These are phyloP conservation scores for Gopherus evgoodei DNA, from an alignment of 2,113 vertebrate species.

Conservation along the genomic window DNA sequence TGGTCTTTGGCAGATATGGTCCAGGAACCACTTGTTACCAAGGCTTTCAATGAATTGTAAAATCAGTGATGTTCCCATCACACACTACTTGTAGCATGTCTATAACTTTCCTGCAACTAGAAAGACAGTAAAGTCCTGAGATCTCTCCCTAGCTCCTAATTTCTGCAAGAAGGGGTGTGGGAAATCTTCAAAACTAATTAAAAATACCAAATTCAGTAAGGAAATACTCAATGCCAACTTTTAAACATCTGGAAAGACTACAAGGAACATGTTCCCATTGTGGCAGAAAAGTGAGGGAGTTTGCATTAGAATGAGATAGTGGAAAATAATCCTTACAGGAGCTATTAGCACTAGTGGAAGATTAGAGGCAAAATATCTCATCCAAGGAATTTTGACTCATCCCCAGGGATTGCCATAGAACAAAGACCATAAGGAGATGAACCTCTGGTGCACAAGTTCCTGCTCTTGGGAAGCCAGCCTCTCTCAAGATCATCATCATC, in stretches of 20 bases:
- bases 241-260: neutral
- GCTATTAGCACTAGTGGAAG: neutral
- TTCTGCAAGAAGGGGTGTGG: neutral
- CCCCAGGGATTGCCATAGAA: neutral
- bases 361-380: neutral
- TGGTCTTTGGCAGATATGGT: fast-evolving
- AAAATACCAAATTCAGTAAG: neutral
- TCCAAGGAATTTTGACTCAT: neutral
- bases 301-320: neutral
- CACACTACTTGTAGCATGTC: neutral
- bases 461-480: neutral
- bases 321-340: neutral
- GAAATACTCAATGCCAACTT: neutral
- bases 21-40: neutral
- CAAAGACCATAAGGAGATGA: fast-evolving
- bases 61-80: neutral
- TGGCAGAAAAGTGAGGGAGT: neutral
- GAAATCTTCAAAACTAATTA: neutral
- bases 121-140: neutral
- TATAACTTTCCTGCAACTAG: neutral
- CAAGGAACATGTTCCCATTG: neutral
- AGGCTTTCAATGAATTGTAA: neutral
- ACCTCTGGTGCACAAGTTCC: neutral
- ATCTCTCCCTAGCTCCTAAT: neutral
- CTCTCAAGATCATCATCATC: neutral